Percentiles rank a stretch among this genome's conserved stretches.
These are phyloP conservation scores for Montifringilla adamsi DNA, from an alignment of 2,113 vertebrate species.

Conservation along the genomic window DNA sequence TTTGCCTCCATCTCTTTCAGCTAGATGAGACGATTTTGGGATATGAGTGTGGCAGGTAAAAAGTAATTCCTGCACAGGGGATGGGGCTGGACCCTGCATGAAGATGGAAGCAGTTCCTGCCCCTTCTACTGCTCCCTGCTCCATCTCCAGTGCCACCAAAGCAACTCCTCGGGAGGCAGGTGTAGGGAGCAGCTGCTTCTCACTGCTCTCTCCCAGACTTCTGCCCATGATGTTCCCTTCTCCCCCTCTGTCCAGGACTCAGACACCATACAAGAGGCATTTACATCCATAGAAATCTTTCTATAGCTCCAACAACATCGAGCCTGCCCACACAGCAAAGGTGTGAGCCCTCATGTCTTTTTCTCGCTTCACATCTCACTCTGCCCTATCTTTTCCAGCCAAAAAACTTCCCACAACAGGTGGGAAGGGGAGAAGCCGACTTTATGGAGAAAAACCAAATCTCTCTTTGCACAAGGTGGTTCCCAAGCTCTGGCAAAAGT, in stretches of 20 bases:
- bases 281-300: not conserved
- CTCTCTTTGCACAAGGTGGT: not conserved
- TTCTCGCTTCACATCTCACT: not conserved
- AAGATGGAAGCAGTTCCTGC: not conserved
- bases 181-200: not conserved
- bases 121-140: not conserved
- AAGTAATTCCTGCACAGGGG: not conserved
- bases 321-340: not conserved
- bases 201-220: rapidly evolving
- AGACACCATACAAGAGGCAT: not conserved
- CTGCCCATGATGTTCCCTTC: not conserved
- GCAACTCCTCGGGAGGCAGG: not conserved
- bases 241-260: not conserved
- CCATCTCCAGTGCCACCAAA: not conserved
- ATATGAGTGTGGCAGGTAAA: not conserved
- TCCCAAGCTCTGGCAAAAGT: not conserved
- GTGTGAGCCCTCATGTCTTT: not conserved
- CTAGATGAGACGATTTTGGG: not conserved
- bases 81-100: not conserved
- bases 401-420: not conserved
- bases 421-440: not conserved
- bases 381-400: not conserved
- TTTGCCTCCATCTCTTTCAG: not conserved
- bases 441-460: not conserved
- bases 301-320: rapidly evolving